Evolutionary conservation across 2,113 vertebrate species (phyloP).

Genomic region (Pithys albifrons): DNA sequence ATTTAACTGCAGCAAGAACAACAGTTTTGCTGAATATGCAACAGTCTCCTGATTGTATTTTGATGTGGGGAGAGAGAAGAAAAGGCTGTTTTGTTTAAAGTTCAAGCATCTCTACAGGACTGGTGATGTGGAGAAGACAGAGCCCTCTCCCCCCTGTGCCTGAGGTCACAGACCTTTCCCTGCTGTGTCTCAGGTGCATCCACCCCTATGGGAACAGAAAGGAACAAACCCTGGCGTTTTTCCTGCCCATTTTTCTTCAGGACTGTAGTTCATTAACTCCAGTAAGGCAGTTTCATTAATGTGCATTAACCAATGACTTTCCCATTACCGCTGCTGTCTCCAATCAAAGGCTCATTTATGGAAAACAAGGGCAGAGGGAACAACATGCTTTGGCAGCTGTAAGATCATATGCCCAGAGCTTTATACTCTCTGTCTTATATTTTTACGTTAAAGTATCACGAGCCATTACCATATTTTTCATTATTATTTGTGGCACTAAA

Average conservation of each 20-base stretch:
- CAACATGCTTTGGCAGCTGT: slow-evolving; percentile 40
- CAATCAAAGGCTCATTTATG: slow-evolving; percentile 44
- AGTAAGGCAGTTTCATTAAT: neutral
- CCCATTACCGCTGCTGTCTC: slow-evolving; percentile 27
- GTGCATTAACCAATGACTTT: slow-evolving; percentile 3
- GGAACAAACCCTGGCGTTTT: neutral
- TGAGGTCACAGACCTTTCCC: neutral
- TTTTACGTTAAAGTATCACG: slow-evolving; percentile 48
- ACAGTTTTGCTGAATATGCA: neutral
- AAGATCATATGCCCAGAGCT: slow-evolving; percentile 29
- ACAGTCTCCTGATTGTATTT: neutral
- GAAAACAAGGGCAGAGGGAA: slow-evolving; percentile 61
- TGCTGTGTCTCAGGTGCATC: neutral
- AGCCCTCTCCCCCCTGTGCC: neutral
- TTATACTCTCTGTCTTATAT: slow-evolving; percentile 54
- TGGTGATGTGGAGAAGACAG: neutral
- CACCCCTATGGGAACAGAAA: neutral
- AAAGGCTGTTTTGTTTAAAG: neutral
- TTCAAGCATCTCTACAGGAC: neutral
- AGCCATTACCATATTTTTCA: slow-evolving; percentile 61
- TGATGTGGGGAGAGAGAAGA: neutral
- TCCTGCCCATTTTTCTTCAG: neutral
- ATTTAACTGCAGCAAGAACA: neutral
- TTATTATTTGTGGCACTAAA: slow-evolving; percentile 64
- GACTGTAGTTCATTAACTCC: neutral